phyloP scores from a whole-genome alignment of 2,797 vertebrate genomes.

The Coregonus ussuriensis region DNA sequence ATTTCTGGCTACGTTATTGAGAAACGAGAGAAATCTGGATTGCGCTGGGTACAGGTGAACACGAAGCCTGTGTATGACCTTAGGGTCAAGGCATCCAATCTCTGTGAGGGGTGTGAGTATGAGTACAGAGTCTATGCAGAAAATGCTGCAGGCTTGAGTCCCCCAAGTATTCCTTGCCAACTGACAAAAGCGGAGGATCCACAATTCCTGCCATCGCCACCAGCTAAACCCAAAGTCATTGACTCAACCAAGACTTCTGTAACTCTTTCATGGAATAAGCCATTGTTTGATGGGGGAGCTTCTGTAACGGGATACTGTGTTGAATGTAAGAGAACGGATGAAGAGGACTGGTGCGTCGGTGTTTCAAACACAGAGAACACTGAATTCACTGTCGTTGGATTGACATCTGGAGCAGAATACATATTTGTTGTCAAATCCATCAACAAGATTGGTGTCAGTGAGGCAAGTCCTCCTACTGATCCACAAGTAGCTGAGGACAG shows the following conservation, averaged over 20 bases:
- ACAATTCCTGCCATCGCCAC: conserved; percentile 90
- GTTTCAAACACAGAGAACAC: conserved; percentile 86
- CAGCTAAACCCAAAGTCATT: conserved; percentile 87
- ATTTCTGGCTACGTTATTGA: conserved; percentile 95
- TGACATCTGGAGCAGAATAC: conserved; percentile 85
- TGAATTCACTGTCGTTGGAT: conserved; percentile 85
- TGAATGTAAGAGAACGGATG: conserved; percentile 86
- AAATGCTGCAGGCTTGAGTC: conserved; percentile 93
- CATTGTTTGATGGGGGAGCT: conserved; percentile 94
- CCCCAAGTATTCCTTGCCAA: conserved; percentile 85
- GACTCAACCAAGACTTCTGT: conserved; percentile 88
- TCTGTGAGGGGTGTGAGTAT: conserved; percentile 94
- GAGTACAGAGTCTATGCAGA: conserved; percentile 97
- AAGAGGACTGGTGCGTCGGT: conserved; percentile 88
- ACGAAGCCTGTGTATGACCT: conserved; percentile 97
- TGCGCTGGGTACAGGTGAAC: conserved; percentile 94
- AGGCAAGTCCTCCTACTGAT: conserved; percentile 89
- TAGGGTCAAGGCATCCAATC: conserved; percentile 90
- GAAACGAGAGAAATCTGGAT: conserved; percentile 91
- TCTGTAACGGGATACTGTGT: conserved; percentile 89
- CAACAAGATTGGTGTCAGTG: conserved; percentile 92
- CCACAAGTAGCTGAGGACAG: conserved; percentile 88
- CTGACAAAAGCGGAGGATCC: conserved; percentile 91
- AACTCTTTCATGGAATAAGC: conserved; percentile 91
- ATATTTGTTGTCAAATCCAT: conserved; percentile 89